A percentile compares a stretch with the other conserved stretches of the same genome.
Evolutionary conservation across 2,797 vertebrate species (phyloP).

Genomic region (Manis pentadactyla): DNA sequence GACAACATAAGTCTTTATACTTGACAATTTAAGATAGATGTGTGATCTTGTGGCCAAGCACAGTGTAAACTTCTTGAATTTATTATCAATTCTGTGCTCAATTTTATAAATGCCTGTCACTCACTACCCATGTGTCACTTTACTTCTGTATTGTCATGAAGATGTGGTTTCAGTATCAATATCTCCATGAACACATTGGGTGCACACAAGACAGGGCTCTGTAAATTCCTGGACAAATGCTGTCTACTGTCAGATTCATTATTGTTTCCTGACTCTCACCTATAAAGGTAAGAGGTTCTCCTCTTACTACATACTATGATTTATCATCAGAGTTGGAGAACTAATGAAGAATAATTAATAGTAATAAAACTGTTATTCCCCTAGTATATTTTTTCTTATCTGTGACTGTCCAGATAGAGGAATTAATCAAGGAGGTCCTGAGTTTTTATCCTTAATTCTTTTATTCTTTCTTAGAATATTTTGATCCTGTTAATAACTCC

Average conservation of each 20-base stretch:
- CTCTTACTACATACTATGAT: neutral
- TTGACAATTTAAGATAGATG: rapidly evolving
- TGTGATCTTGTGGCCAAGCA: neutral
- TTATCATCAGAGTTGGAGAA: neutral
- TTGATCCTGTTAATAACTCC: neutral
- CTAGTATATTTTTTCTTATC: neutral
- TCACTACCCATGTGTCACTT: rapidly evolving
- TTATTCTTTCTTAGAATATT: neutral
- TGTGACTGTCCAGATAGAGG: neutral
- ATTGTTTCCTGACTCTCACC: neutral
- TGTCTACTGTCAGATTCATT: neutral
- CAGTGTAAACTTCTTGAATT: neutral
- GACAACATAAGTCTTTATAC: neutral
- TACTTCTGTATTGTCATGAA: neutral
- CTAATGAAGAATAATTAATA: neutral
- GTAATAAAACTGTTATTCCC: neutral
- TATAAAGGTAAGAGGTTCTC: neutral
- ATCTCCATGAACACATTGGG: neutral
- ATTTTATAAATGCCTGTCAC: neutral
- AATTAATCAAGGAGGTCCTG: neutral
- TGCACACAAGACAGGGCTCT: neutral
- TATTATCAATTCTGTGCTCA: neutral
- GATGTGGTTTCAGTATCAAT: neutral
- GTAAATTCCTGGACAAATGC: neutral
- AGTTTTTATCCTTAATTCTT: neutral